These are phyloP conservation scores for Xerus rutilus DNA, from an alignment of 2,797 vertebrate species.

Conservation along the genomic window DNA sequence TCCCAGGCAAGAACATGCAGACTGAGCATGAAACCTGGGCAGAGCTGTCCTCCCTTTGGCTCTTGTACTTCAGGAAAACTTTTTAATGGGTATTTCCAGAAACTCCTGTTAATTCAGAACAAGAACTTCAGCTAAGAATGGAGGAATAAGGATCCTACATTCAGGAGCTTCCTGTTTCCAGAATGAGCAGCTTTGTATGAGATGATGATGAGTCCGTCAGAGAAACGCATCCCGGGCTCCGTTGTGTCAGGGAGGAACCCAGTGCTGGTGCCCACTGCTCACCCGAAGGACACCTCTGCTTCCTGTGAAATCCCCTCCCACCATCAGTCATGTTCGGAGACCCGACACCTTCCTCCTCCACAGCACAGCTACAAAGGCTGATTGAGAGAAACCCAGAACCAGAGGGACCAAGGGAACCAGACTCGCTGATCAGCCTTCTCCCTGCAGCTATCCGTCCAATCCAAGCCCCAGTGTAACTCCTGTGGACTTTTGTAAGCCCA, in stretches of 20 bases:
- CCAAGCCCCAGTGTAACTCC: background rate
- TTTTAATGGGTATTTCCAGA: background rate
- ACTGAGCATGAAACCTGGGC: background rate
- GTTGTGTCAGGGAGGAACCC: accelerated
- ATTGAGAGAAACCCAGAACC: background rate
- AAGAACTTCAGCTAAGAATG: background rate
- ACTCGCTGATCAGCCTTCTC: background rate
- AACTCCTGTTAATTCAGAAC: conserved; percentile 2
- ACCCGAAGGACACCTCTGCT: background rate
- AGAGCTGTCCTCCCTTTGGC: background rate
- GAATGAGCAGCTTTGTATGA: background rate
- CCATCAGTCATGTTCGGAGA: background rate
- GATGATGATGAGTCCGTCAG: background rate
- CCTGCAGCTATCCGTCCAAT: accelerated
- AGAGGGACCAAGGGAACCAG: background rate
- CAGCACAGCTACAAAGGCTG: background rate
- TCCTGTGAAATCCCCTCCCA: accelerated
- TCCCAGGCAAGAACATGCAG: background rate
- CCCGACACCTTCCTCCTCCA: background rate
- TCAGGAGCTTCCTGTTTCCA: background rate
- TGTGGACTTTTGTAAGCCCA: accelerated
- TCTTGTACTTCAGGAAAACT: background rate
- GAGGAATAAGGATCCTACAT: background rate
- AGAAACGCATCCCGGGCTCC: background rate
- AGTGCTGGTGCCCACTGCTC: background rate